Evolutionary conservation across 2,797 vertebrate species (phyloP).

Genomic region (Spheniscus humboldti): DNA sequence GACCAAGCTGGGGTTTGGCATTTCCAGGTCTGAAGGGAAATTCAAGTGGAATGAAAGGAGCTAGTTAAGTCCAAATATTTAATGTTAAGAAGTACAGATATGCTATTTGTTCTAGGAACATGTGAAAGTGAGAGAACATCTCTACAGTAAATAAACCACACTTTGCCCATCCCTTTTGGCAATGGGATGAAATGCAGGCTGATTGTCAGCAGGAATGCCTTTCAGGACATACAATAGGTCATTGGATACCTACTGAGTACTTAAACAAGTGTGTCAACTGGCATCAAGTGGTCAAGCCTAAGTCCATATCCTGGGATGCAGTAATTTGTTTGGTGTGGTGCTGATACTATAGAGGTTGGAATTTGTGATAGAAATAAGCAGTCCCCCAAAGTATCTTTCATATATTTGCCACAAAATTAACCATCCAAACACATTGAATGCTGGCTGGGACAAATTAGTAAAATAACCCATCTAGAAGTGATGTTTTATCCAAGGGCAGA

Average conservation of each 20-base stretch:
- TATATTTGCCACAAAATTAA: not conserved
- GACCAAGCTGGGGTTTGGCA: not conserved
- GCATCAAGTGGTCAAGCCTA: not conserved
- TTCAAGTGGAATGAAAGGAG: not conserved
- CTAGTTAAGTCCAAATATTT: slow-evolving; percentile 25
- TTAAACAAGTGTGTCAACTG: slow-evolving; percentile 37
- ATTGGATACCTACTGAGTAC: slow-evolving; percentile 16
- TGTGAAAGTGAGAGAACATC: slow-evolving; percentile 20
- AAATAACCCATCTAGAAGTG: not conserved
- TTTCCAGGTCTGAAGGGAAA: slow-evolving; percentile 6
- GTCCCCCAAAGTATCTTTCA: not conserved
- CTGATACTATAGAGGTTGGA: not conserved
- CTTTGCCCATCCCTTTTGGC: slow-evolving; percentile 8
- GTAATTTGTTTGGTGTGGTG: slow-evolving; percentile 2
- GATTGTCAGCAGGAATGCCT: slow-evolving; percentile 14
- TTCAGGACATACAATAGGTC: slow-evolving; percentile 37
- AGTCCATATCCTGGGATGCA: slow-evolving; percentile 1
- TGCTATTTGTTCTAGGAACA: slow-evolving; percentile 12
- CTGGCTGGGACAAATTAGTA: not conserved
- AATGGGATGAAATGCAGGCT: slow-evolving; percentile 8
- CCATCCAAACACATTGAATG: not conserved
- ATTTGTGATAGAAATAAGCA: not conserved
- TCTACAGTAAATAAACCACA: slow-evolving; percentile 15
- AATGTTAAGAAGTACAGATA: not conserved
- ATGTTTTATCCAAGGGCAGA: not conserved